Evolutionary conservation across 2,113 vertebrate species (phyloP).

Genomic region (Hoplias malabaricus): DNA sequence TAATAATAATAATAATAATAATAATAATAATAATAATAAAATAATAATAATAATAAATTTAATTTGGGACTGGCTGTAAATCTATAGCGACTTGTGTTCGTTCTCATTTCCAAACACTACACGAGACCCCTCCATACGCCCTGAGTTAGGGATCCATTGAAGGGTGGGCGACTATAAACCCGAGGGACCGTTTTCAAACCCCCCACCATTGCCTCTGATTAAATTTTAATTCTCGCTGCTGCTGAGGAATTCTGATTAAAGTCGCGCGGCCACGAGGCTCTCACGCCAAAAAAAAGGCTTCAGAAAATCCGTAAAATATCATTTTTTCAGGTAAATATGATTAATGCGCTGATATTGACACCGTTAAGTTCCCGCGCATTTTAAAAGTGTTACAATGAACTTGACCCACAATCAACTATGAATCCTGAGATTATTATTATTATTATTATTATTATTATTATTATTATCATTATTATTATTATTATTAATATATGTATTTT

Average conservation of each 20-base stretch:
- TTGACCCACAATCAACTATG: no score
- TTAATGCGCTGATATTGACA: no score
- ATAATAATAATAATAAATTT: no score
- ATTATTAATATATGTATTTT: background rate
- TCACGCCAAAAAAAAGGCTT: background rate
- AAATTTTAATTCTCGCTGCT: constrained; percentile 48
- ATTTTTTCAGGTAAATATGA: constrained; percentile 1
- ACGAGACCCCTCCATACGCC: no score
- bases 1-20: background rate
- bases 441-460: background rate
- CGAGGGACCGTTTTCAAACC: constrained; percentile 43
- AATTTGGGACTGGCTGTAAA: no score
- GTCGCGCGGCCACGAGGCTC: background rate
- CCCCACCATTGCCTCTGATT: constrained; percentile 32
- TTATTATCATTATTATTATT: background rate
- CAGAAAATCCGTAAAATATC: background rate
- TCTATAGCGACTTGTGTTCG: no score
- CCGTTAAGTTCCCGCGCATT: no score
- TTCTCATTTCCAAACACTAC: no score
- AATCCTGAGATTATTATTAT: no score
- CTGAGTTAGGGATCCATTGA: no score
- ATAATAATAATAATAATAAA: background rate
- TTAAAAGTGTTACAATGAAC: no score
- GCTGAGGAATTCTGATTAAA: constrained; percentile 49
- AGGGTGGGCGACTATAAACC: constrained; percentile 18